phyloP scores from a whole-genome alignment of 2,888 invertebrate genomes.

The Odontomyia ornata region DNA sequence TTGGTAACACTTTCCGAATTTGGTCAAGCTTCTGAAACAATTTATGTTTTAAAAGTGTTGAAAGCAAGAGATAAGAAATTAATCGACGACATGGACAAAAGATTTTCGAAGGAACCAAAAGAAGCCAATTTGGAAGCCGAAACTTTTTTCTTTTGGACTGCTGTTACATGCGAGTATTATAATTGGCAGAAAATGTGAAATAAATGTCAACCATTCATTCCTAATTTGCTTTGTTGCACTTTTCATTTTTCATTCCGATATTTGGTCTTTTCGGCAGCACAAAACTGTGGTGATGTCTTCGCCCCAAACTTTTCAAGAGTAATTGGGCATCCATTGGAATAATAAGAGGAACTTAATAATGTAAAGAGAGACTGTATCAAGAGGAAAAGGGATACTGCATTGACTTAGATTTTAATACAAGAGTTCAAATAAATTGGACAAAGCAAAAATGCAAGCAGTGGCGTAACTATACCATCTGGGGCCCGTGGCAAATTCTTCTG shows the following conservation, averaged over 20 bases:
- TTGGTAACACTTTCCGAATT: neutral
- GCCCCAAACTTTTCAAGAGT: neutral
- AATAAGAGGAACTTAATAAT: too few species aligned
- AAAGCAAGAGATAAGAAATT: conserved; percentile 60
- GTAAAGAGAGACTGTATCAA: too few species aligned
- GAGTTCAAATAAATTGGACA: too few species aligned
- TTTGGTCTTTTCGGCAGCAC: conserved; percentile 6
- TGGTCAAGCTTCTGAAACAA: neutral
- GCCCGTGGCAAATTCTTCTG: too few species aligned
- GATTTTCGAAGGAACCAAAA: conserved; percentile 50
- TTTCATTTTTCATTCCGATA: conserved; percentile 32
- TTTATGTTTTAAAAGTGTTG: conserved; percentile 43
- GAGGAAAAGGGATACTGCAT: too few species aligned
- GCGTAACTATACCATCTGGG: too few species aligned
- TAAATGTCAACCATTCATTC: conserved; percentile 41
- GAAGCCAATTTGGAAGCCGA: conserved; percentile 34
- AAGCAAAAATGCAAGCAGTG: too few species aligned
- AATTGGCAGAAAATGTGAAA: conserved; percentile 42
- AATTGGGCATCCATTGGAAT: conserved; percentile 22
- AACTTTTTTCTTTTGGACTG: conserved; percentile 5
- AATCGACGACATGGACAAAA: conserved; percentile 63
- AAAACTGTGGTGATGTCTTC: neutral
- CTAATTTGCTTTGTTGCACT: conserved; percentile 41
- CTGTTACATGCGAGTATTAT: conserved; percentile 11
- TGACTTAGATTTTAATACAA: too few species aligned